Conservation (phyloP, 1,140 invertebrate genomes). For the Trialeurodes vaporariorum region DNA sequence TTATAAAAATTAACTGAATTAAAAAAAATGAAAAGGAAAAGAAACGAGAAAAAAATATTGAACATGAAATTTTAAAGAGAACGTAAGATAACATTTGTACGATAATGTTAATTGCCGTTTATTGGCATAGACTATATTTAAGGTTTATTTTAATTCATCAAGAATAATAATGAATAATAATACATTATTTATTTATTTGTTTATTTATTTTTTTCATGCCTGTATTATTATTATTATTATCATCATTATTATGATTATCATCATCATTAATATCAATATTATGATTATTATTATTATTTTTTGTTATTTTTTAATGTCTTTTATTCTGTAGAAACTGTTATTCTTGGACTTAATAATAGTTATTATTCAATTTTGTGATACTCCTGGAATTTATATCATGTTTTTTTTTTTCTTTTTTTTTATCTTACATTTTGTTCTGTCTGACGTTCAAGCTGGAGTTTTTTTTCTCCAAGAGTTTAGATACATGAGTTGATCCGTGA, state of each 20-base stretch:
- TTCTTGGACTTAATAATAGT: neutral
- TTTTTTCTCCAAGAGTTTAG: no score
- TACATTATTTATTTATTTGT: slow-evolving; percentile 1
- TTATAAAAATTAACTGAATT: neutral
- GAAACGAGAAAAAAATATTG: neutral
- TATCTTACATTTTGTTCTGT: neutral
- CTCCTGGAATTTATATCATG: neutral
- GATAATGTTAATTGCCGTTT: neutral
- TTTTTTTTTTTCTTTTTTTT: neutral
- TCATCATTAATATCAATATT: neutral
- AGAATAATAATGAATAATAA: neutral
- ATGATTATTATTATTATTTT: neutral
- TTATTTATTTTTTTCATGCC: neutral
- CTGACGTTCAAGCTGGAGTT: neutral
- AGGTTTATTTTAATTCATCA: neutral
- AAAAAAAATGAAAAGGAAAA: neutral
- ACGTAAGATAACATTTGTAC: neutral
- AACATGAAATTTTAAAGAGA: neutral
- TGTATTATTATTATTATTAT: slow-evolving; percentile 1
- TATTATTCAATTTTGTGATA: neutral
- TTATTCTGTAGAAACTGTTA: neutral
- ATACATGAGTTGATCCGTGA: no score
- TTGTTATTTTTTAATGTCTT: neutral
- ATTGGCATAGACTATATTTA: neutral
- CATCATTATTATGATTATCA: neutral